A percentile compares a stretch with the other conserved stretches of the same genome.
Evolutionary conservation across 2,888 invertebrate species (phyloP).

Genomic region (Oscheius sp.): DNA sequence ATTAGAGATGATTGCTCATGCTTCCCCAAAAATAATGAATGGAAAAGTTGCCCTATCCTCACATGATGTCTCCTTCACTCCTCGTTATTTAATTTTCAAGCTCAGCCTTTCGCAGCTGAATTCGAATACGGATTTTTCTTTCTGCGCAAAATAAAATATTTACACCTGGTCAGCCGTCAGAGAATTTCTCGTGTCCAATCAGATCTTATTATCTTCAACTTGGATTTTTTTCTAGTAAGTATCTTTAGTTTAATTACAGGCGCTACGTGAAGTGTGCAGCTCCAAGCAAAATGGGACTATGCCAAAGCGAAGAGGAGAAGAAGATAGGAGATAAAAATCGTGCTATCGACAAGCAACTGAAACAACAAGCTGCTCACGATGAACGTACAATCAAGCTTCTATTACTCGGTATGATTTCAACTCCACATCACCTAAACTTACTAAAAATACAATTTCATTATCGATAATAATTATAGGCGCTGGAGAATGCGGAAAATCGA

Average conservation of each 20-base stretch:
- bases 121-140: no score
- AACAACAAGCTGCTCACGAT: constrained; percentile 50
- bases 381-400: constrained; percentile 65
- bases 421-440: neutral
- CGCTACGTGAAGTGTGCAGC: neutral
- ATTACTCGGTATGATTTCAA: constrained; percentile 55
- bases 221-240: neutral
- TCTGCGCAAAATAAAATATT: neutral
- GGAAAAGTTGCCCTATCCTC: no score
- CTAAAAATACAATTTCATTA: neutral
- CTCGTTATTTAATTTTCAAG: no score
- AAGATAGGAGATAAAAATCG: constrained; percentile 46
- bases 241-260: neutral
- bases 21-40: no score
- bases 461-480: constrained; percentile 52
- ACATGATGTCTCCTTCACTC: no score
- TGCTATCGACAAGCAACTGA: constrained; percentile 63
- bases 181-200: neutral
- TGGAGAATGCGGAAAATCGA: constrained; percentile 67
- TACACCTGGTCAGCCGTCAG: constrained; percentile 10
- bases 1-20: no score
- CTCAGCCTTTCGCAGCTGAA: no score
- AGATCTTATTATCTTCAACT: neutral
- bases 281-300: constrained; percentile 65
- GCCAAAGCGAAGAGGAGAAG: constrained; percentile 69